Percentiles rank a stretch among this genome's conserved stretches.
Conservation (phyloP, 2,797 vertebrate genomes). For the Myripristis murdjan region DNA sequence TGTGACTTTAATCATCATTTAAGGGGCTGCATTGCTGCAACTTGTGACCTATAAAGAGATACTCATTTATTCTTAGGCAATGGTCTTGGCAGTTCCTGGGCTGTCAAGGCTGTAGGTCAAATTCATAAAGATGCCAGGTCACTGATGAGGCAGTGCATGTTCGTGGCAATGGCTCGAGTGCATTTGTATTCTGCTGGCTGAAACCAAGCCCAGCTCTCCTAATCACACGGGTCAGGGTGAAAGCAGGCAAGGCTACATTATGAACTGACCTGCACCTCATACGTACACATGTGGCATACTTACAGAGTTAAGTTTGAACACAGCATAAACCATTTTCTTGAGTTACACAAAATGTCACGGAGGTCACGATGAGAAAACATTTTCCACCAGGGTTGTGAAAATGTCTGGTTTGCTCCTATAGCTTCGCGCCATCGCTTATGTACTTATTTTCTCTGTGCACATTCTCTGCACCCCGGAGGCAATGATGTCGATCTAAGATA, state of each 20-base stretch:
- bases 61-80: not conserved
- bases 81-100: constrained; percentile 5
- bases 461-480: not conserved
- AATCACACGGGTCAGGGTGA: constrained; percentile 22
- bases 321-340: constrained; percentile 19
- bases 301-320: constrained; percentile 6
- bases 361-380: constrained; percentile 12
- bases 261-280: constrained; percentile 12
- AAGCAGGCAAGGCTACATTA: constrained; percentile 22
- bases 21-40: constrained; percentile 3
- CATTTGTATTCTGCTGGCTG: constrained; percentile 35
- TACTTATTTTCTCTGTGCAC: not conserved
- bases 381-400: not conserved
- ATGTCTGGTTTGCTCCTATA: not conserved
- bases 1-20: constrained; percentile 21
- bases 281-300: not conserved
- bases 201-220: not conserved
- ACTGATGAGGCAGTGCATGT: not conserved
- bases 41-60: constrained; percentile 19
- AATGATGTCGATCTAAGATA: constrained; percentile 1
- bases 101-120: constrained; percentile 23
- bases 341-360: constrained; percentile 5
- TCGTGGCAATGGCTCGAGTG: not conserved
- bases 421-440: not conserved
- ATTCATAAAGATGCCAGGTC: constrained; percentile 15